A percentile compares a stretch with the other conserved stretches of the same genome.
phyloP scores from a whole-genome alignment of 2,113 vertebrate species.

The Grammomys surdaster region DNA sequence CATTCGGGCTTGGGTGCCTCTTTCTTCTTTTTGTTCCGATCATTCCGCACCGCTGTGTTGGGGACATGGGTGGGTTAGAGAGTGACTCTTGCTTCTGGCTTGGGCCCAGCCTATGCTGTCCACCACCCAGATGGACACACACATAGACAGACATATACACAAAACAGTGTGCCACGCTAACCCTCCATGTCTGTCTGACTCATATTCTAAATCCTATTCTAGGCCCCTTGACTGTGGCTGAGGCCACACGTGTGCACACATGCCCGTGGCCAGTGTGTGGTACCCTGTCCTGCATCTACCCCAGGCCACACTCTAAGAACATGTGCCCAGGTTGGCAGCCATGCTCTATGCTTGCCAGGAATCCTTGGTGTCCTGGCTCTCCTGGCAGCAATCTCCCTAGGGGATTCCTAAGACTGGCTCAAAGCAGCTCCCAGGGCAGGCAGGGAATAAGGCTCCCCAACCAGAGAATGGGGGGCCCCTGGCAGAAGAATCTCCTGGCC shows the following conservation, averaged over 20 bases:
- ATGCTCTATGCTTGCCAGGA: background rate
- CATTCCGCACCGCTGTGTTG: conserved; percentile 94
- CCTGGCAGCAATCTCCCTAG: background rate
- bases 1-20: conserved; percentile 95
- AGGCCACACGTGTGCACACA: background rate
- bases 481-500: conserved; percentile 61
- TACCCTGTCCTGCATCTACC: accelerated
- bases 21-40: conserved; percentile 99
- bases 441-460: conserved; percentile 7
- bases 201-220: background rate
- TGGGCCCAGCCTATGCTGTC: background rate
- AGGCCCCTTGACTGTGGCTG: background rate
- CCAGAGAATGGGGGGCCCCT: conserved; percentile 29
- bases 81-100: background rate
- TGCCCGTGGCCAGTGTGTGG: accelerated
- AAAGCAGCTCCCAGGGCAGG: background rate
- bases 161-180: background rate
- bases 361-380: background rate
- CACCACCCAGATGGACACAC: background rate
- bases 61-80: background rate
- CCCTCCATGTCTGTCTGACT: background rate
- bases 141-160: background rate
- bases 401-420: background rate
- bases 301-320: background rate
- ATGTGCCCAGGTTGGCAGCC: background rate